Evolutionary conservation across 2,797 vertebrate genomes (phyloP).

Genomic region (Myoxocephalus aenaeus): DNA sequence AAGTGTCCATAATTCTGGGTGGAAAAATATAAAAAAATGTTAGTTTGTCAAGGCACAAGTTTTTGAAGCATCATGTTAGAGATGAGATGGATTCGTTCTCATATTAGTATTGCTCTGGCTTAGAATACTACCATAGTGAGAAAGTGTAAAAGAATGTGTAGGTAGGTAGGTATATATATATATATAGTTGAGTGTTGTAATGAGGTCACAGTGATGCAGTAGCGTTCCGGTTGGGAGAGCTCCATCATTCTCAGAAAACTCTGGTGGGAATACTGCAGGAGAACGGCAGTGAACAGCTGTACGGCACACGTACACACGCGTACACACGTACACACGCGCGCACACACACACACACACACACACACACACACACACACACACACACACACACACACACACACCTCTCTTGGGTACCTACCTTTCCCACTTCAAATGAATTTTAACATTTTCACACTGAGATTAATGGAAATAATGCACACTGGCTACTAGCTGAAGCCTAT

Average conservation of each 20-base stretch:
- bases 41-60: not conserved
- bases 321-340: not conserved
- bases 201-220: conserved; percentile 73
- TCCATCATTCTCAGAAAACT: conserved; percentile 66
- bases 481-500: conserved; percentile 6
- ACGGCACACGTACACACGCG: conserved; percentile 13
- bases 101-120: not conserved
- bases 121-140: not conserved
- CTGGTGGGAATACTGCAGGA: conserved; percentile 66
- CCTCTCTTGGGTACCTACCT: conserved; percentile 39
- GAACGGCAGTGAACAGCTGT: conserved; percentile 61
- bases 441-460: conserved; percentile 17
- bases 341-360: not conserved
- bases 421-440: conserved; percentile 54
- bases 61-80: not conserved
- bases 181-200: conserved; percentile 45
- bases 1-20: not conserved
- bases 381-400: not conserved
- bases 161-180: not conserved
- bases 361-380: not conserved
- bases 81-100: not conserved
- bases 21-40: accelerated
- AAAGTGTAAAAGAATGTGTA: not conserved
- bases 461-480: not conserved
- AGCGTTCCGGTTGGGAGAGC: conserved; percentile 59